Evolutionary conservation across 2,797 vertebrate species (phyloP), one percentile per base, ranked within the genome.

Genomic region (Gymnocypris eckloni): DNA sequence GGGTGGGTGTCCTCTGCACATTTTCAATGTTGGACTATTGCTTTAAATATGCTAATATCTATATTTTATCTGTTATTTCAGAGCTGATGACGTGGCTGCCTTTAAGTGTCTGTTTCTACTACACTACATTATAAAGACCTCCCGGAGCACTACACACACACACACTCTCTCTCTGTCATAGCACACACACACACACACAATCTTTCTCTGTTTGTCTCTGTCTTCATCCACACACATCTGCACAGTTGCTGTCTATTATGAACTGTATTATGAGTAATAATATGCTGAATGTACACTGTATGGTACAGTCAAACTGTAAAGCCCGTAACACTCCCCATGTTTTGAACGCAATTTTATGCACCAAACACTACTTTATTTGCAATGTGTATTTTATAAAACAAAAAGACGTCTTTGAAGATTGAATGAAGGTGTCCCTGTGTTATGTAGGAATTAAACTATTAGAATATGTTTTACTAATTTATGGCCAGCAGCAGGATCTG

Each of bases 21-120:
- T 28, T 64, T 4, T 0, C 3, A 25, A n/a, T 28, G 25, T 13
- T 28, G n/a, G 2, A 64, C 2, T 33, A 33, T 1, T 33, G 25
- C 5, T 66, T 66, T 64, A 66, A 66, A 59, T 16, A 9, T 25
- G 8, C 39, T 41, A 16, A 78, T 82, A 2, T 70, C 5, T 71
- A 3, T 39, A 25, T 80, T 86, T 52, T 90, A 39, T 45, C 89
- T 12, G 87, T 25, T 70, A 56, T 86, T 64, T 72, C 25, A 69
- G 84, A 88, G 87, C 75, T 69, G 75, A 56, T 15, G 39, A 4
- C 8, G 13, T 16, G 28, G 39, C 45, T 3, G 45, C 28, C 61
- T 48, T 75, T 8, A 45, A 45, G 45, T 22, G 11, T 37, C 37
- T 4, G 45, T 82, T n/a, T 59, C 33, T 25, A 11, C 45, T 11